Evolutionary conservation across 1,140 invertebrate genomes (phyloP).

Genomic region (Cryptotermes secundus): DNA sequence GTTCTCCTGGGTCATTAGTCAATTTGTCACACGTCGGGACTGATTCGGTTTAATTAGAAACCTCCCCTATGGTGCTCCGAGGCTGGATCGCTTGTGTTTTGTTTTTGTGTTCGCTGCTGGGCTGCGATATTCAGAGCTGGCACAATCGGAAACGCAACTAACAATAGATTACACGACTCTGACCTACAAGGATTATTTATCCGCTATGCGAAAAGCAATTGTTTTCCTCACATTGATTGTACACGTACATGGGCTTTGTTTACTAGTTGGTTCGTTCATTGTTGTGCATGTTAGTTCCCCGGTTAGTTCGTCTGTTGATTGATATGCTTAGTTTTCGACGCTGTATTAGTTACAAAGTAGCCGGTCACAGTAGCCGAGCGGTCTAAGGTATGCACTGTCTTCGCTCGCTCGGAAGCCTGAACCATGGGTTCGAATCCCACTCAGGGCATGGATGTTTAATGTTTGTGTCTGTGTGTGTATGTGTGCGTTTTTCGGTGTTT

Average conservation of each 20-base stretch:
- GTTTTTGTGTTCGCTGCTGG: neutral
- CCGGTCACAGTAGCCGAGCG: no score
- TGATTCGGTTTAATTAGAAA: conserved; percentile 1
- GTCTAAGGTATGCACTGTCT: no score
- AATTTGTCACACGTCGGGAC: neutral
- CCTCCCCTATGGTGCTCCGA: neutral
- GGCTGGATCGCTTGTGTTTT: neutral
- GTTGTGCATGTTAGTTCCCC: neutral
- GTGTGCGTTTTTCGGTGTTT: no score
- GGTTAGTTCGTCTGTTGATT: neutral
- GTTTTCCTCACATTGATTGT: no score
- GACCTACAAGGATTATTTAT: neutral
- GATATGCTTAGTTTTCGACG: neutral
- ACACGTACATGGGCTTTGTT: no score
- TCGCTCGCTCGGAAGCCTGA: no score
- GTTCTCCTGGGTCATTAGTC: conserved; percentile 10
- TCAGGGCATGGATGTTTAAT: no score
- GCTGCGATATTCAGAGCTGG: neutral
- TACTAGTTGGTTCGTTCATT: neutral
- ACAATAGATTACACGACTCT: neutral
- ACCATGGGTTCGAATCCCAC: no score
- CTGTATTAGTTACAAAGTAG: no score
- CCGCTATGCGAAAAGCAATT: neutral
- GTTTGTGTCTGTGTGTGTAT: no score
- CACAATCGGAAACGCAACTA: neutral